Evolutionary conservation across 2,888 invertebrate genomes (phyloP).

Genomic region (Phyllotreta cruciferae): DNA sequence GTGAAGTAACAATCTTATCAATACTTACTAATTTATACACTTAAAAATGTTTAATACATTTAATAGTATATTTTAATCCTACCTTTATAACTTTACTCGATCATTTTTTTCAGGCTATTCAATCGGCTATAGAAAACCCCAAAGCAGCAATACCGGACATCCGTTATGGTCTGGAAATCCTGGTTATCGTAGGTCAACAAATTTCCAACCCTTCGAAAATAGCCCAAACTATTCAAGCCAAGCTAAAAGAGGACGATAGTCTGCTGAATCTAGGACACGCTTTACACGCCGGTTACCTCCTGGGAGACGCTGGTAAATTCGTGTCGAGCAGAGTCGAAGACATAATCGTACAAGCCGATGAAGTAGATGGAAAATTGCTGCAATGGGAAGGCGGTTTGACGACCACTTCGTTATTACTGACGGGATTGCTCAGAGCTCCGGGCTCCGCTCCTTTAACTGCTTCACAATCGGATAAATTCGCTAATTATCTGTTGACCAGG

Average conservation of each 20-base stretch:
- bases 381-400: slow-evolving; percentile 93
- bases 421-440: slow-evolving; percentile 62
- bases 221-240: slow-evolving; percentile 74
- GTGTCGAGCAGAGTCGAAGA: slow-evolving; percentile 84
- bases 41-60: not conserved
- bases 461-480: slow-evolving; percentile 86
- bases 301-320: slow-evolving; percentile 70
- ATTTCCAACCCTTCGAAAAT: slow-evolving; percentile 72
- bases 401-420: slow-evolving; percentile 71
- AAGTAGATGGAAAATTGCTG: slow-evolving; percentile 82
- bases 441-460: slow-evolving; percentile 74
- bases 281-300: slow-evolving; percentile 80
- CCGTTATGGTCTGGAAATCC: slow-evolving; percentile 75
- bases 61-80: not conserved
- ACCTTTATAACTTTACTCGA: not conserved
- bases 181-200: slow-evolving; percentile 72
- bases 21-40: too few species aligned
- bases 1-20: too few species aligned
- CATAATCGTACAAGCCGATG: slow-evolving; percentile 93
- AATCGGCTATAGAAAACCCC: slow-evolving; percentile 66
- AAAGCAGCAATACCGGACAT: slow-evolving; percentile 73
- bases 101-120: slow-evolving; percentile 37
- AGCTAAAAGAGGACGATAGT: slow-evolving; percentile 86
- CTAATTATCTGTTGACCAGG: slow-evolving; percentile 81
- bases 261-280: slow-evolving; percentile 78